Conservation (phyloP, 2,113 vertebrate species). For the Sarotherodon lohbergeri region DNA sequence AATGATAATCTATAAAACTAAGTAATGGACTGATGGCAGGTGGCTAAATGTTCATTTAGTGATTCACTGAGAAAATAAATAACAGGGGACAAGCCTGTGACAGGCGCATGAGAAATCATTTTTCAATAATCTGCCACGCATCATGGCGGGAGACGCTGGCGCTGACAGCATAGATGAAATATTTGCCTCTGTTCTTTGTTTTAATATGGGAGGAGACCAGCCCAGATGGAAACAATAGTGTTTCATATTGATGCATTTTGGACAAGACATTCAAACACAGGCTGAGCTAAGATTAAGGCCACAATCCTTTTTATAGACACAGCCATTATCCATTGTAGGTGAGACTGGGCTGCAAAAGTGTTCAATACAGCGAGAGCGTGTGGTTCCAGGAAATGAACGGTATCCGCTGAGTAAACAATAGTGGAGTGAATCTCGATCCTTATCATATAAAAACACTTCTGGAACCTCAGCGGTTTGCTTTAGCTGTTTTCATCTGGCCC, state of each 20-base stretch:
- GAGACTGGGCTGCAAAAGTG: not conserved
- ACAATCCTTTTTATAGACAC: not conserved
- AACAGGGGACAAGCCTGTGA: constrained; percentile 63
- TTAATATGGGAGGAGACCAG: constrained; percentile 56
- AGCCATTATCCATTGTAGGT: constrained; percentile 2
- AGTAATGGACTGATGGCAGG: constrained; percentile 69
- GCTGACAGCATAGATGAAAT: constrained; percentile 69
- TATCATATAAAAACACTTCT: constrained; percentile 48
- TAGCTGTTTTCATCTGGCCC: constrained; percentile 29
- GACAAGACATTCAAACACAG: constrained; percentile 32
- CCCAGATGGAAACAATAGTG: constrained; percentile 57
- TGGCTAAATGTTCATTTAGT: constrained; percentile 71
- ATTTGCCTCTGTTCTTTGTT: constrained; percentile 67
- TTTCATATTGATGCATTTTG: constrained; percentile 56
- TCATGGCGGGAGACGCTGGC: constrained; percentile 52
- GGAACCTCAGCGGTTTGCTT: constrained; percentile 22
- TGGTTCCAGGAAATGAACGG: constrained; percentile 36
- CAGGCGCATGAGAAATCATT: constrained; percentile 67
- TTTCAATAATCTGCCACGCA: constrained; percentile 68
- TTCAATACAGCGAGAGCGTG: not conserved
- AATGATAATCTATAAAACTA: constrained; percentile 67
- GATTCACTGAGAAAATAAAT: constrained; percentile 72
- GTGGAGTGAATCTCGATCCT: constrained; percentile 36
- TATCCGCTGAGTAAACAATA: constrained; percentile 27
- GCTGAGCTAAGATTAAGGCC: constrained; percentile 19